Base-by-base conservation (phyloP, 2,113 vertebrate genomes). In the Perca schrenkii region DNA sequence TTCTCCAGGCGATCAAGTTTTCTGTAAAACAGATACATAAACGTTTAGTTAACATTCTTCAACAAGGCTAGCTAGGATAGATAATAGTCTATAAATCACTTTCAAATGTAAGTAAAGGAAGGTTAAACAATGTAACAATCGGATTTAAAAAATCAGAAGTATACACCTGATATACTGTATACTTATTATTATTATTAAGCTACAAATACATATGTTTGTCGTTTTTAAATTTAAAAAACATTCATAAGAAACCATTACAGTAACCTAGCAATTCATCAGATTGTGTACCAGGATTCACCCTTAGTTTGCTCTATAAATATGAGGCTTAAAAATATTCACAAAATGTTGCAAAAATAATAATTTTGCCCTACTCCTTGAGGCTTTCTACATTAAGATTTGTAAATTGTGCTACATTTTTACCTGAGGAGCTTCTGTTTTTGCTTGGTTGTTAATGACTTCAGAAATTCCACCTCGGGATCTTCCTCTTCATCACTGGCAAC, bases 371-470 rank as follows among this genome's bases (percentile, higher is more conserved):
- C 8, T 52, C 53, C 2, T 60, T 62, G 1, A 31, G 52, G 22
- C 15, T 25, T 63, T 40, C 3, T 47, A 2, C 8, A 57, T 50
- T 8, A 21, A 12, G 1, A 14, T 54, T 16, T 71, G 4, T 69
- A 12, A 66, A 58, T n/a, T n/a, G 8, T 36, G 13, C 17, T 31
- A 1, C 2, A 22, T 52, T 46, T 81, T 75, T 94, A 99, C 98
- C 98, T 96, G 88, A 99, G 95, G 43, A 99, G 97, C 83, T 99
- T 99, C 93, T 98, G 97, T 82, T 99, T 99, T 84, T 99, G 97
- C 84, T 98, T 99, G 52, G 97, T 99, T 15, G 97, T 95, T 67
- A 99, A 92, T 11, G 98, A 99, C 91, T 99, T 99, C 86, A 99
- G 94, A 95, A 99, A 99, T 89, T 99, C 97, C 36, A 99, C 96